Evolutionary conservation across 2,797 vertebrate genomes (phyloP), one percentile per base, ranked within the genome.

Genomic region (Pelodytes ibericus): DNA sequence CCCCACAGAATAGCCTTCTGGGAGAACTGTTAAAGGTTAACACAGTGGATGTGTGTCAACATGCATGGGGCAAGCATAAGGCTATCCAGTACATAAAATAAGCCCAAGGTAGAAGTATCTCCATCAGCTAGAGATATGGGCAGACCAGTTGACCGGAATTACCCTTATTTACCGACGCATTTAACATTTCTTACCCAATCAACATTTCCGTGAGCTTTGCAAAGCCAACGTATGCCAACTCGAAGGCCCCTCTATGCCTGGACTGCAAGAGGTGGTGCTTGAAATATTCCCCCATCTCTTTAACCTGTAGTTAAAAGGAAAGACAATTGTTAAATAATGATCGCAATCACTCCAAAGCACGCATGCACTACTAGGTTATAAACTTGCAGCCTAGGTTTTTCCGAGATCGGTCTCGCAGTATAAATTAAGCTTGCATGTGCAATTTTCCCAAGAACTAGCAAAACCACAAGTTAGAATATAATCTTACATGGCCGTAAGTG

Each of bases 211-310:
- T 98, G 78, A 99, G 95, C 49, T 94, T 95, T 33, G 96, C 94
- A 67, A 99, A 99, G 76, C 97, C 97, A 85, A 97, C 94, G 0
- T 98, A 99, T 15, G 97, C 97, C 89, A 99, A 83, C 85, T 99
- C 97, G 89, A 99, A 99, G 22, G 97, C 96, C 51, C 97, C 97
- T 80, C 97, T 93, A 83, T 99, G 97, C 75, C 97, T 95, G 53
- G 97, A 98, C 75, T 98, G 96, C 76, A 99, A 90, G 68, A 99
- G 94, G 83, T 97, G 95, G 84, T 95, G 93, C 81, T 96, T 95
- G 85, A 99, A 99, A 85, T 99, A 98, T 72, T 91, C 87, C 16
- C 97, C 97, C 2, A 99, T 94, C 79, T 90, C 92, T 87, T 94
- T 93, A 84, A 98, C 93, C 97, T 99, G 85, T 18, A 84, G 89